These are phyloP conservation scores for Diachasma alloeum DNA, from an alignment of 1,140 invertebrate genomes.

Conservation along the genomic window DNA sequence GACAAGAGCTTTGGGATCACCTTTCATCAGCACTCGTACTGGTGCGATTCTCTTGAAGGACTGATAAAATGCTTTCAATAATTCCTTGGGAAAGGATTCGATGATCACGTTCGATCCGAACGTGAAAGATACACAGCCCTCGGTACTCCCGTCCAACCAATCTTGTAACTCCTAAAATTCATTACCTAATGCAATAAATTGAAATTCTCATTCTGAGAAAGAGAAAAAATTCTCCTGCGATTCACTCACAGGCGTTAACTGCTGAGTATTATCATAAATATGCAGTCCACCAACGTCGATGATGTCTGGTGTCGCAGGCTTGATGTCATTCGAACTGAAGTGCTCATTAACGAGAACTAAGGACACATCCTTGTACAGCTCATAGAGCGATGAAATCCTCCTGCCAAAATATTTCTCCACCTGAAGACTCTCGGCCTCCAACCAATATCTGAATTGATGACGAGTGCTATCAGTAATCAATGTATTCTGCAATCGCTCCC, in stretches of 20 bases:
- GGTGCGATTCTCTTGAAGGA: constrained; percentile 66
- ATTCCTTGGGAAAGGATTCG: constrained; percentile 49
- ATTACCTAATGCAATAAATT: neutral
- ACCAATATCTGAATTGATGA: constrained; percentile 26
- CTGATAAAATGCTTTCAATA: constrained; percentile 57
- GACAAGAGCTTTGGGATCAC: constrained; percentile 55
- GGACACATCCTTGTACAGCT: constrained; percentile 36
- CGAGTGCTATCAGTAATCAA: constrained; percentile 40
- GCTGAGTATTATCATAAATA: constrained; percentile 43
- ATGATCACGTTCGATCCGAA: constrained; percentile 58
- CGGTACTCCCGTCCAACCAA: constrained; percentile 62
- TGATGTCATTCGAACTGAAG: constrained; percentile 62
- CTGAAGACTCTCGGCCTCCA: constrained; percentile 42
- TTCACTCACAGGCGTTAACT: constrained; percentile 40
- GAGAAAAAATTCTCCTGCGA: neutral
- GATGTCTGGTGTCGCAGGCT: constrained; percentile 60
- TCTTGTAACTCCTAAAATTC: constrained; percentile 63
- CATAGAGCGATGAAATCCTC: constrained; percentile 56
- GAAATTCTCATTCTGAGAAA: neutral
- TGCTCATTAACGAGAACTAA: constrained; percentile 70
- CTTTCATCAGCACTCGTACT: constrained; percentile 69
- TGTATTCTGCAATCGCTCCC: constrained; percentile 67
- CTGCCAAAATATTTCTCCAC: constrained; percentile 62
- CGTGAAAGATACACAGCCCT: constrained; percentile 60
- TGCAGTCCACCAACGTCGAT: constrained; percentile 71